Evolutionary conservation across 2,113 vertebrate species (phyloP).

Genomic region (Copsychus sechellarum): DNA sequence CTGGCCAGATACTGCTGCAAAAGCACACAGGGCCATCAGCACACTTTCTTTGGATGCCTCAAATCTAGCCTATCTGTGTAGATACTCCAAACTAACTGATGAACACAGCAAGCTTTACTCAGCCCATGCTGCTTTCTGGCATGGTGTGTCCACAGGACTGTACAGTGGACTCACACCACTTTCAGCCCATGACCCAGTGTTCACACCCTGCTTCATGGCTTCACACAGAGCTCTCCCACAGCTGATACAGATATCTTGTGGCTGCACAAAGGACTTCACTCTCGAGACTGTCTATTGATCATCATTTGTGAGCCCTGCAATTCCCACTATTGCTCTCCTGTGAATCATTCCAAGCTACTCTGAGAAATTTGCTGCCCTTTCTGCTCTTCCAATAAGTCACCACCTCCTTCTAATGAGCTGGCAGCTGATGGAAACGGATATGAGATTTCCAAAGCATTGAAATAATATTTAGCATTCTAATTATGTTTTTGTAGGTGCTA

Average conservation of each 20-base stretch:
- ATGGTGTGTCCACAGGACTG: background rate
- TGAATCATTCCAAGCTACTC: background rate
- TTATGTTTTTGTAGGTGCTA: conserved; percentile 48
- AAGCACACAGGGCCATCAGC: background rate
- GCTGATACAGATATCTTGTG: background rate
- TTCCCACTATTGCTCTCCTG: background rate
- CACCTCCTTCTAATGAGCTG: conserved; percentile 14
- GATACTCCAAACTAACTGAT: background rate
- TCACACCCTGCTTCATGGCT: background rate
- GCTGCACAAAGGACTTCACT: background rate
- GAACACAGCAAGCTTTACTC: background rate
- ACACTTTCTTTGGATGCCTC: background rate
- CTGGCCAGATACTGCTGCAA: background rate
- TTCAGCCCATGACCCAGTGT: background rate
- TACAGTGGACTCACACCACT: background rate
- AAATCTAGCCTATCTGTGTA: background rate
- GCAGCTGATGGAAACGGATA: conserved; percentile 33
- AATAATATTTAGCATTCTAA: conserved; percentile 53
- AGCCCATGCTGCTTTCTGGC: background rate
- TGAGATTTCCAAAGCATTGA: conserved; percentile 9
- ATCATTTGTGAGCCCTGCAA: background rate
- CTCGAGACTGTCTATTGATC: background rate
- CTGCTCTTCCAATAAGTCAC: background rate
- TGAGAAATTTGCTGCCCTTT: background rate
- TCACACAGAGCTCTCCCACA: background rate